Evolutionary conservation across 2,888 invertebrate species (phyloP).

Genomic region (Diaprepes abbreviatus): DNA sequence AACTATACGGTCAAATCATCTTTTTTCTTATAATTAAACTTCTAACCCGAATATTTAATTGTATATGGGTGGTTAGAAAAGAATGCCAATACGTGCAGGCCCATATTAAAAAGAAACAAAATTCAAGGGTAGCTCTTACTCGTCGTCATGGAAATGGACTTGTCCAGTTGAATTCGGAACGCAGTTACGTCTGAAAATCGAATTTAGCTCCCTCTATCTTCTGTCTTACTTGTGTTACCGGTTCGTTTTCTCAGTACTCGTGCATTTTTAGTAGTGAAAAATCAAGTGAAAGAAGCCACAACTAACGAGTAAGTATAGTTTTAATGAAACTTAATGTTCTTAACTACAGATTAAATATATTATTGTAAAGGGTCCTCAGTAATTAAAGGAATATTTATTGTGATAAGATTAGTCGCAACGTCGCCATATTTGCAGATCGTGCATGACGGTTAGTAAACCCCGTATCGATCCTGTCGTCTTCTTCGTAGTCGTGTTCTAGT

Average conservation of each 20-base stretch:
- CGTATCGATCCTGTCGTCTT: constrained; percentile 64
- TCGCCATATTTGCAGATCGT: constrained; percentile 63
- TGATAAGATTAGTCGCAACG: constrained; percentile 38
- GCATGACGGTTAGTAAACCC: constrained; percentile 65
- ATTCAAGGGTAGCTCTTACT: constrained; percentile 12
- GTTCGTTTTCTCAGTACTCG: constrained; percentile 36
- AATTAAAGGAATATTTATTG: neutral
- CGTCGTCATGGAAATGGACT: constrained; percentile 27
- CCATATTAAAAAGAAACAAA: neutral
- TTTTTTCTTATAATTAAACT: neutral
- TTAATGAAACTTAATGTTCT: constrained; percentile 7
- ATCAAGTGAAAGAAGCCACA: constrained; percentile 25
- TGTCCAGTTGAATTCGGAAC: constrained; percentile 27
- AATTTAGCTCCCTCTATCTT: constrained; percentile 40
- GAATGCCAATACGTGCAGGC: neutral
- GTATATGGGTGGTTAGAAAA: neutral
- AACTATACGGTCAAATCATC: no score
- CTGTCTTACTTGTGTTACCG: constrained; percentile 37
- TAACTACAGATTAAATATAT: neutral
- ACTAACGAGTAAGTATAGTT: constrained; percentile 37
- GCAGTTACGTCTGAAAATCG: constrained; percentile 15
- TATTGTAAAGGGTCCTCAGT: neutral
- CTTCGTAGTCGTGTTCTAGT: constrained; percentile 66
- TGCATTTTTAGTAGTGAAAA: constrained; percentile 22
- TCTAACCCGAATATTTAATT: neutral